Percentiles rank a stretch among this genome's conserved stretches.
These are phyloP conservation scores for Dasypus novemcinctus DNA, from an alignment of 2,113 vertebrate species.

Conservation along the genomic window DNA sequence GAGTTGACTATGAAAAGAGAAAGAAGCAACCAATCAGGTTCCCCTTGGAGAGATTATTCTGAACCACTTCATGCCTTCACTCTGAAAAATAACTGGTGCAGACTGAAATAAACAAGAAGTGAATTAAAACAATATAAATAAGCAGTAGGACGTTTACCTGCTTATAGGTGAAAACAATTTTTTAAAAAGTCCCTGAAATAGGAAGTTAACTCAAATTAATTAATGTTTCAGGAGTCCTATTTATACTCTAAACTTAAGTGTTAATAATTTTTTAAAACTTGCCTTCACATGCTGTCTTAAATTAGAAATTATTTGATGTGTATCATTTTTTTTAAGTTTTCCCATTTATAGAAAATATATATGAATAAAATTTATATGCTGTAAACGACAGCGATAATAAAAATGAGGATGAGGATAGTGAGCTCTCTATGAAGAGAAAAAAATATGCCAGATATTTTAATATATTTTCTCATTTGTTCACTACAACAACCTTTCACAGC, in stretches of 20 bases:
- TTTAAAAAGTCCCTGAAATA: neutral
- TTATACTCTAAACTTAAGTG: accelerated
- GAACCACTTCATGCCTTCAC: neutral
- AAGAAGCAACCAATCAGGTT: accelerated
- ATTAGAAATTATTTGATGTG: neutral
- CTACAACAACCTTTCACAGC: neutral
- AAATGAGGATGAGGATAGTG: accelerated
- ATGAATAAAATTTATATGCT: neutral
- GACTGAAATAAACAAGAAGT: too few species aligned
- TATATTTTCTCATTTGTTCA: accelerated
- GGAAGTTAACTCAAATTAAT: accelerated
- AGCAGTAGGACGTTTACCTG: accelerated
- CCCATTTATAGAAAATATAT: neutral
- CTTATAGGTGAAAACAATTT: neutral
- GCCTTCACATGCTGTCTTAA: neutral
- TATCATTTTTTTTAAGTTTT: neutral
- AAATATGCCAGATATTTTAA: accelerated
- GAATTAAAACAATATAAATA: accelerated
- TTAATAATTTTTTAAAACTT: neutral
- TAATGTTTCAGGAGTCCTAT: accelerated
- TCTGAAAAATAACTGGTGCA: neutral
- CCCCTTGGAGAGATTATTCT: neutral
- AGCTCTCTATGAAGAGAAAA: neutral
- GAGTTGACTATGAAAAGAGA: neutral
- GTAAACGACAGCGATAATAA: accelerated